Conservation (phyloP, 2,797 vertebrate species). For the Hipposideros larvatus region DNA sequence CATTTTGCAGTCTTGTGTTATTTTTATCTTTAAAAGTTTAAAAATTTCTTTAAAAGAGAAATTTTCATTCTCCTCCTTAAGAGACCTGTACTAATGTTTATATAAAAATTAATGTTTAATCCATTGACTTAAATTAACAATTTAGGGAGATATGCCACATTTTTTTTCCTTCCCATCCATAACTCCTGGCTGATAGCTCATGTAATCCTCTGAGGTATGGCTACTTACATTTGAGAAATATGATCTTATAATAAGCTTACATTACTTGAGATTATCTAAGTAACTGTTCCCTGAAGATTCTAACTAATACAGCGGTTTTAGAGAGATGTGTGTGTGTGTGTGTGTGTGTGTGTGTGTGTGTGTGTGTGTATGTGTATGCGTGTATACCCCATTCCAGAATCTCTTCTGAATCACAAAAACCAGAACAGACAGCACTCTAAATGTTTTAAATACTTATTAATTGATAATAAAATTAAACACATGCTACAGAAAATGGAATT, state of each 20-base stretch:
- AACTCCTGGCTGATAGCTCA: background rate
- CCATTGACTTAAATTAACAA: constrained; percentile 54
- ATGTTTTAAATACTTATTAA: background rate
- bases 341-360: background rate
- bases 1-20: constrained; percentile 14
- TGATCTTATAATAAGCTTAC: background rate
- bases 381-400: background rate
- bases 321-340: background rate
- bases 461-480: constrained; percentile 23
- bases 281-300: background rate
- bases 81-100: constrained; percentile 47
- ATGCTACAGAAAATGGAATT: background rate
- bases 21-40: constrained; percentile 73
- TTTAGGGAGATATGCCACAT: background rate
- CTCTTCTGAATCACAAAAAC: constrained; percentile 31
- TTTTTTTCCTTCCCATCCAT: background rate
- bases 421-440: background rate
- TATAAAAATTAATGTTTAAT: constrained; percentile 29
- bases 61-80: constrained; percentile 60
- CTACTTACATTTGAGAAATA: constrained; percentile 21
- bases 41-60: background rate
- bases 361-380: background rate
- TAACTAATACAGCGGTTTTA: background rate
- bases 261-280: background rate
- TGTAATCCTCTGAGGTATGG: background rate